phyloP scores from a whole-genome alignment of 2,797 vertebrate genomes.

The Melanitta fusca region DNA sequence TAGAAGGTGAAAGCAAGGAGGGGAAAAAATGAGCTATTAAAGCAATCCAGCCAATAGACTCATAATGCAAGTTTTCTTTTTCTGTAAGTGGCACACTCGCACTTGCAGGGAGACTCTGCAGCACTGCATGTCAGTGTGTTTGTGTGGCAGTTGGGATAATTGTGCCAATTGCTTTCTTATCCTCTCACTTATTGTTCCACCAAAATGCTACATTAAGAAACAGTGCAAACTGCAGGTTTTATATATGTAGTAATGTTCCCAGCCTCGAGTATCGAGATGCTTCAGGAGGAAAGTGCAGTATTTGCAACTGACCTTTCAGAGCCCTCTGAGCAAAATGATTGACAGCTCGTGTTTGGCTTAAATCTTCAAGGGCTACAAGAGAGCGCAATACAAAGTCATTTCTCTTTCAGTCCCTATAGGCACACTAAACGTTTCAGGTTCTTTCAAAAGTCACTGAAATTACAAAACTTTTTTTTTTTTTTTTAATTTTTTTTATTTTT shows the following conservation, averaged over 20 bases:
- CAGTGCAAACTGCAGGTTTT: background rate
- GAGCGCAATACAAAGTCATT: background rate
- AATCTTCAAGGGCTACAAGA: background rate
- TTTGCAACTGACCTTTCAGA: background rate
- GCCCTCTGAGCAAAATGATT: background rate
- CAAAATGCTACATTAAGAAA: background rate
- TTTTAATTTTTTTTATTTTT: background rate
- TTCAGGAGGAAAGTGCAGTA: background rate
- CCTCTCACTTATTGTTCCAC: background rate
- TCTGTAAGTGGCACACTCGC: background rate
- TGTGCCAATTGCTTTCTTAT: background rate
- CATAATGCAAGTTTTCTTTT: background rate
- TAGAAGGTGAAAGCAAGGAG: background rate
- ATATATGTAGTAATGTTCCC: background rate
- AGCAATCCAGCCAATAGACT: background rate
- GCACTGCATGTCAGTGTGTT: background rate
- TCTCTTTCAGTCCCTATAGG: slow-evolving; percentile 29
- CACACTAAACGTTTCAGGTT: slow-evolving; percentile 43
- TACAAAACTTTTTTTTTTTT: slow-evolving; percentile 42
- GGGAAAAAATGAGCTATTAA: background rate
- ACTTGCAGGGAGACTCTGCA: background rate
- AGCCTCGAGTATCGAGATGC: accelerated
- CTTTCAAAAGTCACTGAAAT: slow-evolving; percentile 60
- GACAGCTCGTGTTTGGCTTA: slow-evolving; percentile 5
- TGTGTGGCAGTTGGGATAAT: background rate